Conservation (phyloP, 1,140 invertebrate species). For the Diachasma alloeum region DNA sequence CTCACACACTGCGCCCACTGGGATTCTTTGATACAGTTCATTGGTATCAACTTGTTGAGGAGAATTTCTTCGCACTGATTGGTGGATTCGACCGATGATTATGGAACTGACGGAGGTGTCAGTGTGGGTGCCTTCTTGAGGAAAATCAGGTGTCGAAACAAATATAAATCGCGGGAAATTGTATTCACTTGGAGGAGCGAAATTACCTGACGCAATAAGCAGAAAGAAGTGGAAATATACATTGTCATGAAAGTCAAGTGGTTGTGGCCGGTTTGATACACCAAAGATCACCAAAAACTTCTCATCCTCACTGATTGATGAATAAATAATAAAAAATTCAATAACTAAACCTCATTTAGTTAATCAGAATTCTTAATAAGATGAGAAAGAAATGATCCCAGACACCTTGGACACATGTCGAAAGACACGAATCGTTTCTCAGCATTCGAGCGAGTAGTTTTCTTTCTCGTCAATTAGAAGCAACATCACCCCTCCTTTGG, state of each 20-base stretch:
- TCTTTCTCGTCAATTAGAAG: slow-evolving; percentile 57
- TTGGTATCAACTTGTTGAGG: too few relatives aligned
- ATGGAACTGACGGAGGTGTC: not conserved
- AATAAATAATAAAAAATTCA: not conserved
- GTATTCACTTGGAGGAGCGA: not conserved
- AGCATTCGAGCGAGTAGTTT: not conserved
- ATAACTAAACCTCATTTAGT: not conserved
- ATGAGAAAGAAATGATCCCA: slow-evolving; percentile 41
- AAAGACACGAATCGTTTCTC: slow-evolving; percentile 4
- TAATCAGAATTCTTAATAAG: slow-evolving; percentile 42
- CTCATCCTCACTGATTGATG: not conserved
- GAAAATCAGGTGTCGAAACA: not conserved
- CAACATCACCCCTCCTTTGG: slow-evolving; percentile 36
- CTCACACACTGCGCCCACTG: not conserved
- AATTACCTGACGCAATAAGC: too few relatives aligned
- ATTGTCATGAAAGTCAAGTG: not conserved
- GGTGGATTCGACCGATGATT: not conserved
- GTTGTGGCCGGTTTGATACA: not conserved
- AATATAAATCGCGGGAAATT: not conserved
- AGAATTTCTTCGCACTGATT: not conserved
- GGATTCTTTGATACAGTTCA: too few relatives aligned
- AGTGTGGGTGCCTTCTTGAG: not conserved
- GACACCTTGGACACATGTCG: slow-evolving; percentile 56
- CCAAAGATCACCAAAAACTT: not conserved
- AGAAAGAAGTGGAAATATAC: too few relatives aligned